Evolutionary conservation across 2,113 vertebrate species (phyloP), one percentile per base, ranked within the genome.

Genomic region (Apus apus): DNA sequence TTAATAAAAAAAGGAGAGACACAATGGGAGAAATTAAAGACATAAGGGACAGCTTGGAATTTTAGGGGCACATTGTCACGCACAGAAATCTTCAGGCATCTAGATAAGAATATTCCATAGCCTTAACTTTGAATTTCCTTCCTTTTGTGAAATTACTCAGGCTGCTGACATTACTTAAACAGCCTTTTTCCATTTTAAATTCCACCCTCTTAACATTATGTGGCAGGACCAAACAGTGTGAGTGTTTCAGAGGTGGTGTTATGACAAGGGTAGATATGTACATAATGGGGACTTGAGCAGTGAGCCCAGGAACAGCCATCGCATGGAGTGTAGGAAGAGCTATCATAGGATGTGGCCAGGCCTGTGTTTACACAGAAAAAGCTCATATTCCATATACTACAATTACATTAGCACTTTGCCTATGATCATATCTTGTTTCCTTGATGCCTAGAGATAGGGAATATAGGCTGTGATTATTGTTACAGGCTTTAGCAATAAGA

Each of bases 111-210:
- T 77, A 90, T 75, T 94, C 79, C 70, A 78, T 94, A 93, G 93
- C 89, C 94, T 85, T 97, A 96, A 95, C 95, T 96, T 96, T 81
- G 95, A 94, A 96, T 96, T 97, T 96, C 93, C 90, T 97, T 96
- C 92, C 97, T 97, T 97, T 97, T 97, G 96, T 97, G 96, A 97
- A 96, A 94, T 97, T 92, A 97, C 96, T 96, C 97, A 97, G 92
- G 92, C 96, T 95, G 86, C 91, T 97, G 97, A 97, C 97, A 97
- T 75, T 95, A 89, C 93, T 97, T 97, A 94, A 94, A 97, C 94
- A 96, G 95, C 91, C 96, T 95, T 96, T 97, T 94, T 89, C 89
- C 64, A 96, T 97, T 97, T 96, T 95, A 96, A 96, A 97, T 97
- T 97, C 97, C 97, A 96, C 97, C 97, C 97, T 97, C 96, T 90